Conservation (phyloP, 2,797 vertebrate species). For the Sphenodon punctatus region DNA sequence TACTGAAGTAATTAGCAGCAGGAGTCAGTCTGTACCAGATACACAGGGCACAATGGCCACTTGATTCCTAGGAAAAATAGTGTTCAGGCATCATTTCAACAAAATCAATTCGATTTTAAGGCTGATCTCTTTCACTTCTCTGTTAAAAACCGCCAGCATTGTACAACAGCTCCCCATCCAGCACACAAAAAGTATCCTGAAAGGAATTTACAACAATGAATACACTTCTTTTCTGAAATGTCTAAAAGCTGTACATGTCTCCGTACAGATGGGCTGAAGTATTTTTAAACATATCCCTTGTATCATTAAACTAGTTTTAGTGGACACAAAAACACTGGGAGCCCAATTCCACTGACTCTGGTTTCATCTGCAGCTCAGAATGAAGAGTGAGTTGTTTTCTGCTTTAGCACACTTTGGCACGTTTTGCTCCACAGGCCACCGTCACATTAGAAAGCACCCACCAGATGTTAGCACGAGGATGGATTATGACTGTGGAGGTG, state of each 20-base stretch:
- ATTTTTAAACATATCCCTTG: neutral
- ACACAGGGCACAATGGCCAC: constrained; percentile 1
- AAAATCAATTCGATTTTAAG: constrained; percentile 57
- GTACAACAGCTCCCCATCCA: constrained; percentile 9
- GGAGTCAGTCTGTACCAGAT: neutral
- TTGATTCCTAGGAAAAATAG: constrained; percentile 29
- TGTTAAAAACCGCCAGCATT: neutral
- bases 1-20: constrained; percentile 58
- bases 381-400: too few relatives aligned
- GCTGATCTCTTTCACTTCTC: constrained; percentile 28
- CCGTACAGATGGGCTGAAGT: neutral
- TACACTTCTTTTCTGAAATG: neutral
- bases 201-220: neutral
- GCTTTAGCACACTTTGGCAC: too few relatives aligned
- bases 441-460: too few relatives aligned
- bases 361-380: constrained; percentile 6
- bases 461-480: too few relatives aligned
- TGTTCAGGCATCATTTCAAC: constrained; percentile 37
- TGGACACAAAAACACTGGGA: neutral
- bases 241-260: neutral
- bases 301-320: neutral
- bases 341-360: neutral
- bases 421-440: too few relatives aligned
- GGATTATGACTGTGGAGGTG: too few relatives aligned
- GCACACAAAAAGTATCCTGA: neutral